Evolutionary conservation across 2,888 invertebrate species (phyloP), one percentile per base, ranked within the genome.

Genomic region (Aporophyla nigra): DNA sequence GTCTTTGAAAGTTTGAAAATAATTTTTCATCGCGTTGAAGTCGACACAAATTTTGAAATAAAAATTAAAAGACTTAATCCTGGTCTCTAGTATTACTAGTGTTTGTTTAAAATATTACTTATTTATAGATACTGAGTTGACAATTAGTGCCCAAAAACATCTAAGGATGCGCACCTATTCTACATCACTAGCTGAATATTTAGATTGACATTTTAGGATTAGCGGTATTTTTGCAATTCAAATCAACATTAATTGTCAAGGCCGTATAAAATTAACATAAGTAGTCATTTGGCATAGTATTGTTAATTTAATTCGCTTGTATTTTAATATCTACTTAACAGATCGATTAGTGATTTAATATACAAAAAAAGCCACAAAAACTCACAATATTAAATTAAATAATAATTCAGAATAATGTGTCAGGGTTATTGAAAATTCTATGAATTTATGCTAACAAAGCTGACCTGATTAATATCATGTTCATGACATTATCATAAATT

Each of bases 191-290:
- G 33, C 58, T 65, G 56, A 80, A 70, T 75, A 80, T 80, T 84
- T 74, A 86, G 56, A 81, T 87, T 91, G 92, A 90, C 92, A 91
- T 93, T 93, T 81, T 86, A 24, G 66, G 73, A 86, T 83, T 86
- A 87, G 87, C 80, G 62, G 80, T 71, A 71, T 88, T 86, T 93
- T 91, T 88, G 89, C 90, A 91, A 90, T 91, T 89, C 85, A 88
- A 91, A 91, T 91, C 33, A 74, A 68, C 65, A 76, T 66, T 65
- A 89, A 87, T 78, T 89, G 90, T 91, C 93, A 93, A 93, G 93
- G 93, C 76, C 87, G 78, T 61, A 71, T 80, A 51, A 71, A 40
- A 83, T 88, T 84, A 84, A 71, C 84, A 86, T 86, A 80, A 68
- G 66, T 70, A 58, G 27, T 72, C 33, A 56, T 72, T 74, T 77